Percentiles rank a stretch among this genome's conserved stretches.
Evolutionary conservation across 1,140 invertebrate species (phyloP).

Genomic region (Rhizoglyphus robini): DNA sequence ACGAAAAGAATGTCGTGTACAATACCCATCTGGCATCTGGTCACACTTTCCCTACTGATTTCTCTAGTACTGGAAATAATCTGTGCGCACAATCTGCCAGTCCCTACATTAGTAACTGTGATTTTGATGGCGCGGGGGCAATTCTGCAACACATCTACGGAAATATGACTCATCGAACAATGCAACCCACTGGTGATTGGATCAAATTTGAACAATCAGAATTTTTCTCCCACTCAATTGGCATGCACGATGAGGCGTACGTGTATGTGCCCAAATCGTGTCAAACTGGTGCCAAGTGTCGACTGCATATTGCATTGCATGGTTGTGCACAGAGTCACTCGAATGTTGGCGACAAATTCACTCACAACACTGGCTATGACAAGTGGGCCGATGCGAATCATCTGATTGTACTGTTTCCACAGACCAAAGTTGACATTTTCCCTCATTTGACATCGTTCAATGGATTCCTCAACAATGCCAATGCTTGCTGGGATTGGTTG

Average conservation of each 20-base stretch:
- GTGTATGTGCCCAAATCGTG: constrained; percentile 5
- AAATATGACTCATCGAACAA: not conserved
- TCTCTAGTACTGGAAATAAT: constrained; percentile 17
- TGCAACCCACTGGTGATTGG: not conserved
- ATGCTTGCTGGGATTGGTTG: constrained; percentile 10
- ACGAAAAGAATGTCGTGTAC: constrained; percentile 3
- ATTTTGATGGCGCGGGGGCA: not conserved
- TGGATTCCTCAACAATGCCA: not conserved
- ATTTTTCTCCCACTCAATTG: not conserved
- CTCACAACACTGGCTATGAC: not conserved
- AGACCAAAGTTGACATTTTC: not conserved
- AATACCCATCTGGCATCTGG: not conserved
- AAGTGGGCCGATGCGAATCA: not conserved
- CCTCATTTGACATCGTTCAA: not conserved
- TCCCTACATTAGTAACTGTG: constrained; percentile 9
- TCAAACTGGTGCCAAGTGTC: not conserved
- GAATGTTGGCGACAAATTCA: constrained; percentile 2
- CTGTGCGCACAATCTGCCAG: not conserved
- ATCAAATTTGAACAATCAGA: not conserved
- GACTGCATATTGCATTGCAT: constrained; percentile 5
- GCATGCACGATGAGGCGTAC: not conserved
- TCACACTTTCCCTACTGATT: constrained; percentile 19
- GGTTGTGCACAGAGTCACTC: not conserved
- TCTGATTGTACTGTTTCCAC: not conserved
- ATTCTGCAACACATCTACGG: constrained; percentile 4